Percentiles rank a stretch among this genome's conserved stretches.
phyloP scores from a whole-genome alignment of 2,113 vertebrate species.

The Petrocephalus microphthalmus region DNA sequence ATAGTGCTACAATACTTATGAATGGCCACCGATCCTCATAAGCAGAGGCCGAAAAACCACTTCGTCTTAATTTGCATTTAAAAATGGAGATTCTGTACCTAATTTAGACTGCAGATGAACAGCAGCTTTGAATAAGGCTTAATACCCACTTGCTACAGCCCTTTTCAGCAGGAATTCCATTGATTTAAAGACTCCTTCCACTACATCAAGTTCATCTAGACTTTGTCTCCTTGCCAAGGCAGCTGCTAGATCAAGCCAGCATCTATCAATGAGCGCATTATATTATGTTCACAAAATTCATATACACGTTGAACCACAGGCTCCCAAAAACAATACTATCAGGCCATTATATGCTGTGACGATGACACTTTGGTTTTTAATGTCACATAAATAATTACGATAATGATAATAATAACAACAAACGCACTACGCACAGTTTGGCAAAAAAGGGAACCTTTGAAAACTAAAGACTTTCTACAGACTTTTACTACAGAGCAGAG shows the following conservation, averaged over 20 bases:
- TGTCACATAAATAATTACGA: not conserved
- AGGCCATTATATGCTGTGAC: not conserved
- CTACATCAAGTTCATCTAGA: not conserved
- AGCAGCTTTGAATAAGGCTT: not conserved
- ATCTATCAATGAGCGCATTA: not conserved
- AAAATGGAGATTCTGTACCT: not conserved
- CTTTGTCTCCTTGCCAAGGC: not conserved
- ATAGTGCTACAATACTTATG: not conserved
- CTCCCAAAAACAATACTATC: not conserved
- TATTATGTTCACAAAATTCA: not conserved
- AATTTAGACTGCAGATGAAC: not conserved
- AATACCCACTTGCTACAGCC: not conserved
- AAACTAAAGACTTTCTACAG: not conserved
- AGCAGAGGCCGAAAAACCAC: not conserved
- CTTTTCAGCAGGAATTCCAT: not conserved
- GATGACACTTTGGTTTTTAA: not conserved
- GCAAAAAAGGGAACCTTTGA: not conserved
- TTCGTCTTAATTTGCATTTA: not conserved
- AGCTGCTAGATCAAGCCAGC: not conserved
- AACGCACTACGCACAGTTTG: not conserved
- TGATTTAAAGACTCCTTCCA: not conserved
- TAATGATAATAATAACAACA: not conserved
- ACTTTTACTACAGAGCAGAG: not conserved
- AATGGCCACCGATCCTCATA: not conserved
- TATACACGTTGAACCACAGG: not conserved